phyloP scores from a whole-genome alignment of 2,113 vertebrate species.

The Bubalus kerabau region DNA sequence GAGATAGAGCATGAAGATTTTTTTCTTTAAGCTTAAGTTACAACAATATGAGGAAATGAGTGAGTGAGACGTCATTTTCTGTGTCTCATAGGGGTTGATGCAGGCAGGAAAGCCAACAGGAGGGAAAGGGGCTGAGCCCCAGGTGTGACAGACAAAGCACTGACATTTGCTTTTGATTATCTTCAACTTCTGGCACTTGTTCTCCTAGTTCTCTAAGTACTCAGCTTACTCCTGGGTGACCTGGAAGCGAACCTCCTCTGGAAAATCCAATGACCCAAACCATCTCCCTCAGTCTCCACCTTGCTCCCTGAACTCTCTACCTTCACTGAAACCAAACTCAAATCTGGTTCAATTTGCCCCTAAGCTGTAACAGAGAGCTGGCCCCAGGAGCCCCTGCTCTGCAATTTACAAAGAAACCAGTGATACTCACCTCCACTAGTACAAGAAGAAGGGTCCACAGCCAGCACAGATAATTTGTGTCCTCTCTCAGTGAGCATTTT shows the following conservation, averaged over 20 bases:
- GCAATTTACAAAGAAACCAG: neutral
- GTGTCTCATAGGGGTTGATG: neutral
- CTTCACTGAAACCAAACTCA: neutral
- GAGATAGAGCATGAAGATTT: neutral
- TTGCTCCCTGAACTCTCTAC: neutral
- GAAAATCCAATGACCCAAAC: neutral
- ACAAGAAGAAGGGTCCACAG: conserved; percentile 97
- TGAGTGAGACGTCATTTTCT: neutral
- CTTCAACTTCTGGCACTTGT: neutral
- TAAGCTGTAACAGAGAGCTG: neutral
- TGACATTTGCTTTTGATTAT: neutral
- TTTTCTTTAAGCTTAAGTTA: neutral
- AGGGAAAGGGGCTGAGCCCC: neutral
- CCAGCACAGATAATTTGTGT: conserved; percentile 93
- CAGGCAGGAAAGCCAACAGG: neutral
- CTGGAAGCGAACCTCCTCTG: neutral
- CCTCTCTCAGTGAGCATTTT: conserved; percentile 94
- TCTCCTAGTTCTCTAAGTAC: neutral
- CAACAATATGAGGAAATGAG: neutral
- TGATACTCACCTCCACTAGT: conserved; percentile 92
- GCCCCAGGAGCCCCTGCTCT: neutral
- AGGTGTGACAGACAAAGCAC: neutral
- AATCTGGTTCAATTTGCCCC: neutral
- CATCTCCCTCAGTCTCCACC: neutral
- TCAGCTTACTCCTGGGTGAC: neutral